These are phyloP conservation scores for Mellivora capensis DNA, from an alignment of 2,113 vertebrate species.

Conservation along the genomic window DNA sequence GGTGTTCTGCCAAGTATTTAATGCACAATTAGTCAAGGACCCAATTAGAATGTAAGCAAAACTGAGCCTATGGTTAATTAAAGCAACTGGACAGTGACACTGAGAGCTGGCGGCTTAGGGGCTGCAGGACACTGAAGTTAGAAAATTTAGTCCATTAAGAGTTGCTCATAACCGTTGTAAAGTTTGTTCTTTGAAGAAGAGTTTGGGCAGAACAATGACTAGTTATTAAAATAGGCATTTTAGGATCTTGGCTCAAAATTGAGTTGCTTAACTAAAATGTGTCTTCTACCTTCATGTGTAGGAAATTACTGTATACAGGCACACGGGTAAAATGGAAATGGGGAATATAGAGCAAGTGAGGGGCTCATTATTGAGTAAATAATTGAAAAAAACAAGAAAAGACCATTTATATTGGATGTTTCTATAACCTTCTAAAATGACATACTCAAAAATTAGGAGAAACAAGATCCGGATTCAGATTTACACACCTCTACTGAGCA, in stretches of 20 bases:
- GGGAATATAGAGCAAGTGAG: not conserved
- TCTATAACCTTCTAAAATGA: not conserved
- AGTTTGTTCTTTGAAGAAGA: slow-evolving; percentile 3
- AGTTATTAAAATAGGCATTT: not conserved
- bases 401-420: not conserved
- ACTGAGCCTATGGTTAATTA: not conserved
- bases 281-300: not conserved
- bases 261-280: not conserved
- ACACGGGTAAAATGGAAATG: not conserved
- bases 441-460: not conserved
- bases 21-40: slow-evolving; percentile 1
- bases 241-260: not conserved
- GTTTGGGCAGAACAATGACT: not conserved
- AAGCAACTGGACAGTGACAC: not conserved
- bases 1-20: not conserved
- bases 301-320: not conserved
- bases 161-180: not conserved
- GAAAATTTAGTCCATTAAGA: not conserved
- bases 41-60: slow-evolving; percentile 29
- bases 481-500: not conserved
- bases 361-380: not conserved
- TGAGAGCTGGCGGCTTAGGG: not conserved
- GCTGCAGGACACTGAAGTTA: not conserved
- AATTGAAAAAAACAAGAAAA: not conserved
- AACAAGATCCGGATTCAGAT: not conserved